Evolutionary conservation across 2,888 invertebrate genomes (phyloP), one percentile per base, ranked within the genome.

Genomic region (Tiphia femorata): DNA sequence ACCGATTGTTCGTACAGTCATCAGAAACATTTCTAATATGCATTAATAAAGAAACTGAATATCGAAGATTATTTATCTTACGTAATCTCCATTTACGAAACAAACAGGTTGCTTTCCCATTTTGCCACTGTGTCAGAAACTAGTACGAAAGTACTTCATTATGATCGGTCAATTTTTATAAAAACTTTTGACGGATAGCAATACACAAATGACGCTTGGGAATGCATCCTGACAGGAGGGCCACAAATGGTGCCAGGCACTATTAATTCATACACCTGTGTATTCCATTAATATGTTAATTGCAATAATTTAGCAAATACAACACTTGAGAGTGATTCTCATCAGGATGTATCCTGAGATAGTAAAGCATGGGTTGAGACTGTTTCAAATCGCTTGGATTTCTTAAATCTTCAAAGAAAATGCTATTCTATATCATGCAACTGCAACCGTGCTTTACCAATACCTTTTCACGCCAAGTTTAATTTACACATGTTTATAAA

Each of bases 241-340:
- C 83, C 81, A 82, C 83, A 78, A 82, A 78, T 73, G 80, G 83
- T 83, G 81, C 80, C 82, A 83, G 83, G 83, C 83, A 83, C 83
- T 82, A 82, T 80, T 82, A 77, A 79, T 77, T 80, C 70, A 77
- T 77, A 81, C 81, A 83, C 79, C 79, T 77, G 83, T 77, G 77
- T 81, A 76, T 74, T 78, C 75, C 73, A 76, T 72, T 68, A 63
- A 60, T 53, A 69, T 30, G 60, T 66, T 65, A 68, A 62, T 70
- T 66, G 57, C 59, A 66, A 52, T 72, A 58, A 68, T 62, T 66
- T 70, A 70, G 63, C 63, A 63, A 68, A 71, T 70, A 71, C 66
- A 63, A 67, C 62, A 67, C 67, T 63, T 65, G 70, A 77, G 73
- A 76, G 72, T 66, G 64, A 62, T 68, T 73, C 68, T 74, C 67